These are phyloP conservation scores for Nothocercus julius DNA, from an alignment of 2,113 vertebrate species.

Conservation along the genomic window DNA sequence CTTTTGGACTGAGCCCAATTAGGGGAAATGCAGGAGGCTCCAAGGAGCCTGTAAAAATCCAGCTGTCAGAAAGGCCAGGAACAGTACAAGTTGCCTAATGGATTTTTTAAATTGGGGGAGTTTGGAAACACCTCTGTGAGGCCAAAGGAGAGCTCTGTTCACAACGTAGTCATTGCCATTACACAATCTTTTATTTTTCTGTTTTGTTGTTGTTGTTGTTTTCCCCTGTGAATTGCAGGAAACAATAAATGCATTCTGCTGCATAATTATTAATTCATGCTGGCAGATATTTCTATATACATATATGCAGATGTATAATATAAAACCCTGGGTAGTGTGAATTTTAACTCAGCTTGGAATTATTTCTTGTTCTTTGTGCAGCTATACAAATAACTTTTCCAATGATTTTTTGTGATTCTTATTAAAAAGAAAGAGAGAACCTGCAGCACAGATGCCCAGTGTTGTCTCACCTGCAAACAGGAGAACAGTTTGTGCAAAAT, in stretches of 20 bases:
- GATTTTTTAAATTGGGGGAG: not conserved
- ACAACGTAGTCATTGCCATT: accelerated
- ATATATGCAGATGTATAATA: not conserved
- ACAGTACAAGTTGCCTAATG: not conserved
- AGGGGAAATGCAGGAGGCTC: not conserved
- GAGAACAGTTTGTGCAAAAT: not conserved
- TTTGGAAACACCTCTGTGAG: not conserved
- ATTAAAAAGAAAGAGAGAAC: not conserved
- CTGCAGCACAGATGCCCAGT: not conserved
- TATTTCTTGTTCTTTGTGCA: not conserved
- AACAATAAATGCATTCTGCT: not conserved
- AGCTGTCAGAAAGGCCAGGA: not conserved
- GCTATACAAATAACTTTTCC: not conserved
- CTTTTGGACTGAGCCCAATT: not conserved
- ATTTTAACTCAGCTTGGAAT: slow-evolving; percentile 7
- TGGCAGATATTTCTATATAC: not conserved
- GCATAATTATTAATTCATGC: slow-evolving; percentile 1
- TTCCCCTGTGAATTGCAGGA: not conserved
- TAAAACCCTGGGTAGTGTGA: not conserved
- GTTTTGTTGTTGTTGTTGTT: not conserved
- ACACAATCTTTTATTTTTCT: not conserved
- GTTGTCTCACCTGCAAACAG: not conserved
- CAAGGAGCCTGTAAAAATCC: not conserved
- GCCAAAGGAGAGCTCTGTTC: not conserved
- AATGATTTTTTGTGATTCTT: not conserved